These are phyloP conservation scores for Psix sp. DNA, from an alignment of 1,140 invertebrate species.

Conservation along the genomic window DNA sequence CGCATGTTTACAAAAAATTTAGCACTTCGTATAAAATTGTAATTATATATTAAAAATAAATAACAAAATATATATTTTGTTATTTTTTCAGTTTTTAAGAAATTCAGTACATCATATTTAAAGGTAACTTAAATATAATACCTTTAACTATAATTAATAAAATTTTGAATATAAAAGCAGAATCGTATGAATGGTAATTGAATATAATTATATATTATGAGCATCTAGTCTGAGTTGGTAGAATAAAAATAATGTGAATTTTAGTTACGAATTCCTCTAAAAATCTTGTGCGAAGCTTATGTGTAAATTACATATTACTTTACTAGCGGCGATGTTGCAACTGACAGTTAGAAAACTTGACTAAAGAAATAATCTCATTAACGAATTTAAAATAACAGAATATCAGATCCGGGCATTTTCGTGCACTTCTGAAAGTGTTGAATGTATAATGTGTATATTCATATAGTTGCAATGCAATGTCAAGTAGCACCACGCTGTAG, in stretches of 20 bases:
- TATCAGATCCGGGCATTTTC: slow-evolving; percentile 33
- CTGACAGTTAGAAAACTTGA: slow-evolving; percentile 31
- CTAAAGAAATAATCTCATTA: slow-evolving; percentile 53
- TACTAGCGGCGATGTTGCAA: slow-evolving; percentile 1
- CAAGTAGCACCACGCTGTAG: slow-evolving; percentile 12
- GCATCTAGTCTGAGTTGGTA: too few species aligned
- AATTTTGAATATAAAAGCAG: too few species aligned
- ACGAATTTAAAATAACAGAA: slow-evolving; percentile 40
- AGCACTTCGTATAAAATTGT: too few species aligned
- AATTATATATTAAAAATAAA: too few species aligned
- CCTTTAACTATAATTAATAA: too few species aligned
- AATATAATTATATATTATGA: too few species aligned
- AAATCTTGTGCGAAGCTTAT: slow-evolving; percentile 28
- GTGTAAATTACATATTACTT: slow-evolving; percentile 30
- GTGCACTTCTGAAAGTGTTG: background rate
- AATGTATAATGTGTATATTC: background rate
- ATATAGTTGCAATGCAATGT: slow-evolving; percentile 3
- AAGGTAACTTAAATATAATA: too few species aligned
- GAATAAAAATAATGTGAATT: slow-evolving; percentile 3
- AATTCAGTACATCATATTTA: too few species aligned
- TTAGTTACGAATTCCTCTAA: slow-evolving; percentile 13
- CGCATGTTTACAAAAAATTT: too few species aligned
- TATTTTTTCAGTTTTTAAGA: too few species aligned
- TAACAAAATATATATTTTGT: too few species aligned
- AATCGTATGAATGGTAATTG: too few species aligned